Evolutionary conservation across 2,888 invertebrate genomes (phyloP), one percentile per base, ranked within the genome.

Genomic region (Cheilosia soror): DNA sequence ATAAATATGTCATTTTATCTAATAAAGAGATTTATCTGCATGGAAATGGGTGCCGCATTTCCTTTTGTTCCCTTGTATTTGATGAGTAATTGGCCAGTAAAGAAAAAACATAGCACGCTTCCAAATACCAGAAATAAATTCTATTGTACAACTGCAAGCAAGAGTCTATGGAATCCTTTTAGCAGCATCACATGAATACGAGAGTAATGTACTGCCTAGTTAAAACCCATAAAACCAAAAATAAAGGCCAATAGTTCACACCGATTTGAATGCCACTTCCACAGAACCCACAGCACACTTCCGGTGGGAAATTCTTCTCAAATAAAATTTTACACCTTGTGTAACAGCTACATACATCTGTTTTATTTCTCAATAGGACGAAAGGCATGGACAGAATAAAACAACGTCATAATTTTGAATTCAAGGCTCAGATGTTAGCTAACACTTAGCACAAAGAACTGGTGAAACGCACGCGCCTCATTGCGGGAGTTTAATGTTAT

Each of bases 1-100:
- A 89, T 89, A 89, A 89, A 89, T 89, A 89, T 88, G 89, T 87
- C 88, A 87, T 87, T 88, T 85, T 83, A 69, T 76, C 76, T 84
- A 82, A 85, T 80, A 82, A 85, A 85, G 71, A 84, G 87, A 87
- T 81, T 87, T 81, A 84, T 81, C 69, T 84, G 51, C 68, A 73
- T 63, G 58, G 72, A 66, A 78, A 63, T 82, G 81, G 78, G 33
- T 72, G 58, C 51, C 55, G 75, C 73, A 78, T 63, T 82, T 82
- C 57, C 57, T 47, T 78, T 69, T 76, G 69, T 78, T 55, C 65
- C 69, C 31, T 65, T 49, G 44, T 76, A 58, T 65, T 31, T 65
- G 40, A 66, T 65, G 44, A 55, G 73, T 60, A 77, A 68, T 58
- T 82, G 57, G 66, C 58, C 29, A 65, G 57, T 60, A 62, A 53